A percentile compares a stretch with the other conserved stretches of the same genome.
phyloP scores from a whole-genome alignment of 2,888 invertebrate genomes.

The Harmothoe impar region DNA sequence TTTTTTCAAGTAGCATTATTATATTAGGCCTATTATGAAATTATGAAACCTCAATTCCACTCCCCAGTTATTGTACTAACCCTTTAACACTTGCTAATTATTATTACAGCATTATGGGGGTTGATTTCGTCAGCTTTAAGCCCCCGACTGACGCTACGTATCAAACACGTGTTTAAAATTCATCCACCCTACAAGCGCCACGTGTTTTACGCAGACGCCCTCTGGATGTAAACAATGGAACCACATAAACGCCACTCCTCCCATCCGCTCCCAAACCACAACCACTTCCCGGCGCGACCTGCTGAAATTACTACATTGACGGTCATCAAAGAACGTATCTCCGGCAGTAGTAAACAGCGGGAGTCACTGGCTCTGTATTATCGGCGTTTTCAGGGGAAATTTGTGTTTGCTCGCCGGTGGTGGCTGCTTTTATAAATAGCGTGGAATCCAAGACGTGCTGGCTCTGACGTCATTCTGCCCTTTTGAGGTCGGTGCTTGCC shows the following conservation, averaged over 20 bases:
- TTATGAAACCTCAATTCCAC: too few species aligned
- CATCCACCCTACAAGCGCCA: not conserved
- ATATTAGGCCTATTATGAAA: too few species aligned
- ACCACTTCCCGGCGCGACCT: not conserved
- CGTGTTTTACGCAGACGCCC: not conserved
- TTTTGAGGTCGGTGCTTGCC: constrained; percentile 20
- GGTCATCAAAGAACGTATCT: too few species aligned
- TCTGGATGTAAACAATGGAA: not conserved
- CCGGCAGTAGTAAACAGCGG: too few species aligned
- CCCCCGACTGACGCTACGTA: too few species aligned
- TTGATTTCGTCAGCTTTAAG: too few species aligned
- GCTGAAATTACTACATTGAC: too few species aligned
- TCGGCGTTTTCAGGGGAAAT: constrained; percentile 9
- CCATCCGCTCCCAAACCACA: not conserved
- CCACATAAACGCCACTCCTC: not conserved
- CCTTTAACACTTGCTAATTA: too few species aligned
- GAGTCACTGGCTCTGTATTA: not conserved
- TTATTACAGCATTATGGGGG: too few species aligned
- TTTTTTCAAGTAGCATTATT: too few species aligned
- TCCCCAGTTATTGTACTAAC: too few species aligned
- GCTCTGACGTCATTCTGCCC: constrained; percentile 54
- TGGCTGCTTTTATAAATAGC: constrained; percentile 50
- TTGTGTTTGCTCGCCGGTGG: constrained; percentile 26
- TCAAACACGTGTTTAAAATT: too few species aligned
- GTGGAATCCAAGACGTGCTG: constrained; percentile 54